Evolutionary conservation across 2,888 invertebrate species (phyloP), one percentile per base, ranked within the genome.

Genomic region (Coenonympha arcania): DNA sequence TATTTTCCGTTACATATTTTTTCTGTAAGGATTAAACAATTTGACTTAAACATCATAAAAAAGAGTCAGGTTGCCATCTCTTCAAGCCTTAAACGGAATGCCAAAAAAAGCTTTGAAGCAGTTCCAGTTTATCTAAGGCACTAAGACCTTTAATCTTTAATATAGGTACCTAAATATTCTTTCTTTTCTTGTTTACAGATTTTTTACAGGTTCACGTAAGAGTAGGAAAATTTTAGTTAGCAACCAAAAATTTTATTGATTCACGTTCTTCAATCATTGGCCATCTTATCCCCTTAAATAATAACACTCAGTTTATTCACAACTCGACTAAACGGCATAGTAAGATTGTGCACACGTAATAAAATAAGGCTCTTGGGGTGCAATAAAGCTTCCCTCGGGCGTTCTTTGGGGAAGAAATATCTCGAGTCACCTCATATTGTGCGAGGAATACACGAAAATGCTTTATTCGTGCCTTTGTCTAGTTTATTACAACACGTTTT

Each of bases 361-460:
- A 49, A 54, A 54, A 48, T 54, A 40, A 54, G 34, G 19, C 15
- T 33, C 15, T 31, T 31, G 39, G 53, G 48, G 45, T 45, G 50
- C 48, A 53, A 47, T 47, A 47, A 50, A 41, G 39, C 26, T 43
- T 40, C 39, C 50, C 45, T 47, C 20, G 19, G 18, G 50, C 48
- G 43, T n/a, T n/a, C n/a, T n/a, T n/a, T n/a, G 44, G 39, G 40
- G 46, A 47, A 39, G 47, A 50, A 48, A 50, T 54, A 50, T 52
- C 47, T 54, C 48, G 50, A 50, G 45, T 52, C 52, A 57, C 44
- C 43, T 53, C 44, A 28, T 48, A 39, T 39, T 39, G 48, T 41
- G 43, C 34, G 42, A 47, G 45, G 40, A 48, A 39, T 48, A 57
- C 57, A 57, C 37, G 57, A 53, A 57, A 57, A 53, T 45, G 57